phyloP scores from a whole-genome alignment of 2,113 vertebrate species.

The Hippocampus zosterae region DNA sequence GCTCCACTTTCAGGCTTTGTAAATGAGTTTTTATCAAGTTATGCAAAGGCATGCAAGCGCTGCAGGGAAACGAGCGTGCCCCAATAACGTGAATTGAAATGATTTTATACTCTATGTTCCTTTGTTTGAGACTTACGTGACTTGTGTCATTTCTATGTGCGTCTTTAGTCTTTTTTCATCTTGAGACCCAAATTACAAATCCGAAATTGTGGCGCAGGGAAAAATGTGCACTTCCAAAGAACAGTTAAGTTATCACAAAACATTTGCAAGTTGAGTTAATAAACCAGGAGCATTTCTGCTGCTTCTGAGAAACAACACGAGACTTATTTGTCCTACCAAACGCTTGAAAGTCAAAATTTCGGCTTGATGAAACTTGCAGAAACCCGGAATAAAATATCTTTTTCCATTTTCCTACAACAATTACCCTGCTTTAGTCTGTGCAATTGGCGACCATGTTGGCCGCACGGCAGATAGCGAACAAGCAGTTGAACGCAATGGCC shows the following conservation, averaged over 20 bases:
- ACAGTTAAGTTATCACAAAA: no score
- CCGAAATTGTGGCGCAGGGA: no score
- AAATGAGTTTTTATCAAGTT: not conserved
- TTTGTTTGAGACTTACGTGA: no score
- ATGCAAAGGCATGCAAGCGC: not conserved
- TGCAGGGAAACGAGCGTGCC: not conserved
- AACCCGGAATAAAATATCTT: not conserved
- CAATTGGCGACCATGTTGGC: constrained; percentile 20
- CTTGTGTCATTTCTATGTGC: no score
- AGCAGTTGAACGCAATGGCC: constrained; percentile 19
- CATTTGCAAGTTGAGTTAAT: no score
- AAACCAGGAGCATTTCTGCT: no score
- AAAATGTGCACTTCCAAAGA: no score
- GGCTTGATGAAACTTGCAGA: not conserved
- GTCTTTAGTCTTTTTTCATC: no score
- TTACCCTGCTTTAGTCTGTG: not conserved
- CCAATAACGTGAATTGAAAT: no score
- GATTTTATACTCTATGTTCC: no score
- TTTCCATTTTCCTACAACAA: not conserved
- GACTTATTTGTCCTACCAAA: not conserved
- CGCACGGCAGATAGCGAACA: constrained; percentile 29
- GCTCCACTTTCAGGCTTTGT: not conserved
- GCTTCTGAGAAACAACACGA: no score
- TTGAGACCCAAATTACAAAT: no score
- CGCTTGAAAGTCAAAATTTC: not conserved